phyloP scores from a whole-genome alignment of 2,113 vertebrate species.

The Calcarius ornatus region DNA sequence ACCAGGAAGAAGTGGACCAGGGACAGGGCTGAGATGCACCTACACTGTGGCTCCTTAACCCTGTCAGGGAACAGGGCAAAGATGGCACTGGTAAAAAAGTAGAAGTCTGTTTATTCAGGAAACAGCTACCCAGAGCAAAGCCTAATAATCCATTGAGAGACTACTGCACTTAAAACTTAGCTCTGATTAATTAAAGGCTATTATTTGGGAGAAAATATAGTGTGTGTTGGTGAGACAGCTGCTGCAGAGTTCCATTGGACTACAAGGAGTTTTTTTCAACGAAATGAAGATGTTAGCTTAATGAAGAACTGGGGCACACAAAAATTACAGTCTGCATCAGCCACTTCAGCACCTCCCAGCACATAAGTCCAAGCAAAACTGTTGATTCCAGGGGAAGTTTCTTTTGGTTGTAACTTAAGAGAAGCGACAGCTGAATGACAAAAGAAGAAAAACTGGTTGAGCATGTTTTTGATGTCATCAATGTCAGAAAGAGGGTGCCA shows the following conservation, averaged over 20 bases:
- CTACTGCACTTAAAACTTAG: not conserved
- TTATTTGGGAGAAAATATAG: not conserved
- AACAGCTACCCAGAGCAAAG: not conserved
- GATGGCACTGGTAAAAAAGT: not conserved
- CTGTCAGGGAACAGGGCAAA: not conserved
- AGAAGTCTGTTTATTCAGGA: not conserved
- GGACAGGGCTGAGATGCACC: not conserved
- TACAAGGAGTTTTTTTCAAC: not conserved
- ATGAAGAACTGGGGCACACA: not conserved
- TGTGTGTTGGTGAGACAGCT: not conserved
- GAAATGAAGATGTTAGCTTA: not conserved
- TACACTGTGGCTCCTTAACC: not conserved
- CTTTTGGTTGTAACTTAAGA: not conserved
- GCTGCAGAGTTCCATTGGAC: not conserved
- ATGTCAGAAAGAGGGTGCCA: not conserved
- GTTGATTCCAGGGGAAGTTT: not conserved
- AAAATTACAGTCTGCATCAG: not conserved
- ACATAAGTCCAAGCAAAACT: not conserved
- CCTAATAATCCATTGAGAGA: not conserved
- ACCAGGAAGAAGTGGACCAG: not conserved
- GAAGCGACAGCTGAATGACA: not conserved
- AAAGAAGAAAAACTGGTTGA: not conserved
- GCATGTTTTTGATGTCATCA: not conserved
- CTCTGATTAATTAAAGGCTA: rapidly evolving
- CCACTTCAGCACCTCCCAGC: not conserved